Evolutionary conservation across 2,797 vertebrate genomes (phyloP).

Genomic region (Rallus crepitans): DNA sequence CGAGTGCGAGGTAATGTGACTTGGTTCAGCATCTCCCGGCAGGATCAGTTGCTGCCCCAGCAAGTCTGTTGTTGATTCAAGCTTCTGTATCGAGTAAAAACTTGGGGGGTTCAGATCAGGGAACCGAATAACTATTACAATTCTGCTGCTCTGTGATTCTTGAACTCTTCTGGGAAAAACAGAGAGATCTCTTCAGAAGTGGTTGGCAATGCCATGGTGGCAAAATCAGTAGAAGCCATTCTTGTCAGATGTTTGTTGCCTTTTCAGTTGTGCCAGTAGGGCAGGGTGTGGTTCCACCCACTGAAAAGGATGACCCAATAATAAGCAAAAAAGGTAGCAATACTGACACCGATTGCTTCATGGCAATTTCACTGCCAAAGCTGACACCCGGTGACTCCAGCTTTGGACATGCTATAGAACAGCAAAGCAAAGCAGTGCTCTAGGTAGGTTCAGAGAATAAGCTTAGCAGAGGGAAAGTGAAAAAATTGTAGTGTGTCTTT

Average conservation of each 20-base stretch:
- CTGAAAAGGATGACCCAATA: background rate
- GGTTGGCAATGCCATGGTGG: background rate
- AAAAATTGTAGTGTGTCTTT: background rate
- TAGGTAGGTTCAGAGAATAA: background rate
- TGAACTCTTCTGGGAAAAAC: background rate
- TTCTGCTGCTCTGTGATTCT: background rate
- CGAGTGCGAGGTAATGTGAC: background rate
- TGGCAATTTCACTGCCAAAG: background rate
- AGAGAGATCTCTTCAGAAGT: background rate
- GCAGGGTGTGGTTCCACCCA: background rate
- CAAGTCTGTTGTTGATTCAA: background rate
- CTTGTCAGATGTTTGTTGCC: background rate
- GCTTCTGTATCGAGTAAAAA: background rate
- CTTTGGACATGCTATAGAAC: background rate
- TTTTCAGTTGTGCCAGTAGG: background rate
- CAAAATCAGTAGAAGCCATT: background rate
- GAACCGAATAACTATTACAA: background rate
- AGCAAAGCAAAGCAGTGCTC: accelerated
- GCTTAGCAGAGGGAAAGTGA: background rate
- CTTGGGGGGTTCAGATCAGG: background rate
- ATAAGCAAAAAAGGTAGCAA: background rate
- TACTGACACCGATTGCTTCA: background rate
- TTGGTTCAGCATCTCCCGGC: background rate
- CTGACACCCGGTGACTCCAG: background rate
- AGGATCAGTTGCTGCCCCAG: background rate